Base-by-base conservation (phyloP, 2,113 vertebrate species). In the Triplophysa dalaica region DNA sequence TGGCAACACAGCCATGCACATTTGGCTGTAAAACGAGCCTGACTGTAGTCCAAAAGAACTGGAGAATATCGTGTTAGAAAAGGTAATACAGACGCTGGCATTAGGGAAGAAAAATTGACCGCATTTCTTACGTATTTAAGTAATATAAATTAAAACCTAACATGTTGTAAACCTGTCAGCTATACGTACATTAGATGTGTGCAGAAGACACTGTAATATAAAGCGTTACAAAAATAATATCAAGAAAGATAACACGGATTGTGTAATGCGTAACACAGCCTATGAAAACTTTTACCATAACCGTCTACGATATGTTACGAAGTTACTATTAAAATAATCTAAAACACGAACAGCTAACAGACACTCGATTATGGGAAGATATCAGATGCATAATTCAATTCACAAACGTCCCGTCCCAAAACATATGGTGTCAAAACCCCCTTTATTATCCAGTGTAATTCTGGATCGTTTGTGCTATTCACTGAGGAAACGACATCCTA, bases 21-120 rank as follows among this genome's bases (percentile, higher is more conserved):
- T 67, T 68, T 81, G 22, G 38, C n/a, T 77, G 16, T 16, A 63
- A 75, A 77, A 54, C 54, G 10, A 54, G 54, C 45, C 61, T 33
- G 21, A 22, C 3, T 19, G 17, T 54, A 21, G 16, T 63, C 73
- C 72, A 62, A 63, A 75, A 75, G 14, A 58, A 61, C 50, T 14
- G 38, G 69, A 29, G 14, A 43, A 43, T 22, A 22, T 60, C 2
- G 4, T 17, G 26, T 17, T 9, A 17, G 3, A 60, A 61, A 14
- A 63, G 41, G 24, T 11, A 48, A 75, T 26, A 62, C 2, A 45
- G 17, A 58, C 17, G 9, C n/a, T n/a, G 21, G 7, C 19, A 58
- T 21, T 58, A n/a, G 10, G 19, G 1, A 58, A 10, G 1, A 21
- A 8, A 2, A 58, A 9, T 8, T 17, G 8, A n/a, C 54, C 17